phyloP scores from a whole-genome alignment of 2,797 vertebrate species.

The Danio tinwini region DNA sequence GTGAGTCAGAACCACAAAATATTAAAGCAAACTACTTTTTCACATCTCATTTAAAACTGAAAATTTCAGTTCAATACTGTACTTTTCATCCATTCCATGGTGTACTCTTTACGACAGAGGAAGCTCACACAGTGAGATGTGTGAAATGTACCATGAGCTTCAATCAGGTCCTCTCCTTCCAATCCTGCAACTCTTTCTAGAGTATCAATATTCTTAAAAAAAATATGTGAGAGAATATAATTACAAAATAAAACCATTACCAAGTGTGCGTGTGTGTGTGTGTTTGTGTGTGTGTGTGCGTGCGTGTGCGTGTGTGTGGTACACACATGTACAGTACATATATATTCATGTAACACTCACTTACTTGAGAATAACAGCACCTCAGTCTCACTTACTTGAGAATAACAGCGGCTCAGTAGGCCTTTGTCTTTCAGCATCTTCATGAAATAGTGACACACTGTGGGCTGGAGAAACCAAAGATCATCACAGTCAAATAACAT shows the following conservation, averaged over 20 bases:
- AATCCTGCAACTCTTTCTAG: conserved; percentile 89
- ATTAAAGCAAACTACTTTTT: not conserved
- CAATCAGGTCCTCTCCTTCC: conserved; percentile 83
- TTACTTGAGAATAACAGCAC: conserved; percentile 91
- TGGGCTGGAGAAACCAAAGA: conserved; percentile 78
- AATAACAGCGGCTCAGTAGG: conserved; percentile 86
- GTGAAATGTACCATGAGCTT: conserved; percentile 91
- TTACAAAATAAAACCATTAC: not conserved
- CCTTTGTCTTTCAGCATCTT: conserved; percentile 89
- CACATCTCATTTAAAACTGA: not conserved
- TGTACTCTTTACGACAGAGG: conserved; percentile 81
- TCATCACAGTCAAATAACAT: not conserved
- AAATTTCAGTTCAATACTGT: not conserved
- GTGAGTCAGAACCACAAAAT: conserved; percentile 32
- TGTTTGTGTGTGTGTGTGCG: no score
- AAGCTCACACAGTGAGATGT: conserved; percentile 88
- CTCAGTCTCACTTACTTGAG: conserved; percentile 82
- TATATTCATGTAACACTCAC: not conserved
- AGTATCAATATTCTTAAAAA: conserved; percentile 89
- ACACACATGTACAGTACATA: no score
- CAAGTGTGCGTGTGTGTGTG: not conserved
- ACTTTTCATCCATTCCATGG: conserved; percentile 94
- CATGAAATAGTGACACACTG: conserved; percentile 92
- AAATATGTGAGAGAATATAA: not conserved
- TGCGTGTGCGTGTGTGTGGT: no score